Base-by-base conservation (phyloP, 1,140 invertebrate species). In the Zaprionus gabonicus region DNA sequence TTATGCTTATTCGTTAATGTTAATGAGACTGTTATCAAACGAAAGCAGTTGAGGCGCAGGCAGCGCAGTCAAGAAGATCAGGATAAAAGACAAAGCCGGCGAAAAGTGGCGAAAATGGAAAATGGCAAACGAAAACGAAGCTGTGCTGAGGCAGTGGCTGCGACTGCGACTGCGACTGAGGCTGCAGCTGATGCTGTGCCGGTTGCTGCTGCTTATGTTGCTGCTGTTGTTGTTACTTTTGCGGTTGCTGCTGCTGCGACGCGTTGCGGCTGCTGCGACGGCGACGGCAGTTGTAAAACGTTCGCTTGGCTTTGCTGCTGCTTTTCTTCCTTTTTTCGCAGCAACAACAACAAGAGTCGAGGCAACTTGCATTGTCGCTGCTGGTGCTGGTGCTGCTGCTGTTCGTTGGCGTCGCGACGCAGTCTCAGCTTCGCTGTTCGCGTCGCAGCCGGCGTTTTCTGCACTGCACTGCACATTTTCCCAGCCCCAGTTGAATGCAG, bases 251-350 rank as follows among this genome's bases (percentile, higher is more conserved):
- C 27, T 23, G 27, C 46, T 51, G 46, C 31, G 28, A 31, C 63
- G 73, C 53, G 9, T 10, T 64, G 68, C 31, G 65, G 15, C 27
- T 23, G 27, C 10, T 25, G 46, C 46, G 17, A 12, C 44, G 7
- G 46, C 20, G 9, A 10, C 80, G 75, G 65, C 80, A 78, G 68
- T 81, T 82, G 81, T 84, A 83, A 84, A 83, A 78, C 60, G 81
- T 75, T 85, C 81, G 79, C 66, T 77, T 69, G 36, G 20, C 56
- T 69, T 27, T 71, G 58, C 58, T 75, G 36, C 38, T 34, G 36
- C 63, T 20, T 51, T 51, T 20, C 46, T 51, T 51, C 41, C 41
- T 46, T 46, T 38, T 38, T 38, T 20, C n/a, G 60, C 25, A 15
- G 55, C 62, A 46, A 38, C 41, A 59, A 23, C 28, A 28, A 25